These are phyloP conservation scores for Rhingia rostrata DNA, from an alignment of 2,888 invertebrate species.

Conservation along the genomic window DNA sequence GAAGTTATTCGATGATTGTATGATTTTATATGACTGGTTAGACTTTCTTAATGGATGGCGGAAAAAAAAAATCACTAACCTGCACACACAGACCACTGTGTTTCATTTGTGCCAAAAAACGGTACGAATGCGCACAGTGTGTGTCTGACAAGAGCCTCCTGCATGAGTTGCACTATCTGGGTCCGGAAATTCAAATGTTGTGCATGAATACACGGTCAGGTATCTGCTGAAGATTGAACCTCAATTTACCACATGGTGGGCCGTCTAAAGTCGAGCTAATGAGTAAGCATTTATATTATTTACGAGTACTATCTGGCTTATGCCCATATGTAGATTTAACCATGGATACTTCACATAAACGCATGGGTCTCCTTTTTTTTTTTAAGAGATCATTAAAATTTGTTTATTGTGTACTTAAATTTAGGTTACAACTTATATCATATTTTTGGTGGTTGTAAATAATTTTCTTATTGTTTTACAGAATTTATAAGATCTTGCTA, in stretches of 20 bases:
- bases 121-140: slow-evolving; percentile 32
- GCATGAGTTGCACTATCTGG: background rate
- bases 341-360: background rate
- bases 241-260: slow-evolving; percentile 78
- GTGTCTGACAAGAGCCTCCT: slow-evolving; percentile 3
- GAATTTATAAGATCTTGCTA: background rate
- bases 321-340: background rate
- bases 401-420: background rate
- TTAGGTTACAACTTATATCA: background rate
- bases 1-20: background rate
- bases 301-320: slow-evolving; percentile 27
- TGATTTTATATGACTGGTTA: background rate
- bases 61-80: background rate
- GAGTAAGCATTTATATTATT: slow-evolving; percentile 67
- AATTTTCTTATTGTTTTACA: background rate
- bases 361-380: background rate
- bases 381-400: background rate
- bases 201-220: slow-evolving; percentile 5
- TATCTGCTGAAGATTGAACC: slow-evolving; percentile 36
- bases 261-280: slow-evolving; percentile 77
- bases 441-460: background rate
- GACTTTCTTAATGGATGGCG: slow-evolving; percentile 16
- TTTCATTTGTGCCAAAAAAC: slow-evolving; percentile 43
- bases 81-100: background rate
- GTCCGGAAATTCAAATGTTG: slow-evolving; percentile 3